A percentile compares a stretch with the other conserved stretches of the same genome.
Conservation (phyloP, 2,888 invertebrate genomes). For the Nezara viridula region DNA sequence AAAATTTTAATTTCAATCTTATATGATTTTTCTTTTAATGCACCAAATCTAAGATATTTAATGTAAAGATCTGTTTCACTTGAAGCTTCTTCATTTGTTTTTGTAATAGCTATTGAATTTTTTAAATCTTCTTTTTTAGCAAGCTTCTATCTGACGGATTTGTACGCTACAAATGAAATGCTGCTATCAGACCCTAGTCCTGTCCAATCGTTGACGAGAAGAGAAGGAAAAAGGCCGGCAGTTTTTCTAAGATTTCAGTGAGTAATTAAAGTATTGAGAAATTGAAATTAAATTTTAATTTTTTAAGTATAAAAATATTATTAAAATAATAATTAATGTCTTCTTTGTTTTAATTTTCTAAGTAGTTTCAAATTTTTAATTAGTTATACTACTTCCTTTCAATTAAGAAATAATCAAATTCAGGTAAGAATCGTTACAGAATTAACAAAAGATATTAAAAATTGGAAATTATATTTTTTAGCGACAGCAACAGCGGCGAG, state of each 20-base stretch:
- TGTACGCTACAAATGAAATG: slow-evolving; percentile 86
- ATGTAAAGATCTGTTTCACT: neutral
- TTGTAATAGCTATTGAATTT: neutral
- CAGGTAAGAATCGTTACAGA: too few species aligned
- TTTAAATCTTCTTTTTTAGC: slow-evolving; percentile 68
- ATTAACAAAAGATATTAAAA: neutral
- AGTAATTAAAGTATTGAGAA: slow-evolving; percentile 67
- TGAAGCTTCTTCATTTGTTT: neutral
- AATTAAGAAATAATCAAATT: too few species aligned
- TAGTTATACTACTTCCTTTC: too few species aligned
- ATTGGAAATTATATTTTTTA: slow-evolving; percentile 67
- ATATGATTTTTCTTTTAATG: too few species aligned
- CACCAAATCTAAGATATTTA: neutral
- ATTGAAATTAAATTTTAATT: too few species aligned
- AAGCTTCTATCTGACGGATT: slow-evolving; percentile 88
- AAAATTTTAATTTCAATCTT: too few species aligned
- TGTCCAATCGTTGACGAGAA: slow-evolving; percentile 83
- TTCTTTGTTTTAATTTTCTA: too few species aligned
- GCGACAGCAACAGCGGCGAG: slow-evolving; percentile 86
- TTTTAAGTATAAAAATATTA: too few species aligned
- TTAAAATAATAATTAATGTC: too few species aligned
- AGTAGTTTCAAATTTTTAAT: too few species aligned
- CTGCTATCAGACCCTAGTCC: slow-evolving; percentile 91
- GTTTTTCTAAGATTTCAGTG: slow-evolving; percentile 94
- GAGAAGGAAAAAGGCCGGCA: slow-evolving; percentile 96